phyloP scores from a whole-genome alignment of 2,797 vertebrate species.

The Protosalanx chinensis region DNA sequence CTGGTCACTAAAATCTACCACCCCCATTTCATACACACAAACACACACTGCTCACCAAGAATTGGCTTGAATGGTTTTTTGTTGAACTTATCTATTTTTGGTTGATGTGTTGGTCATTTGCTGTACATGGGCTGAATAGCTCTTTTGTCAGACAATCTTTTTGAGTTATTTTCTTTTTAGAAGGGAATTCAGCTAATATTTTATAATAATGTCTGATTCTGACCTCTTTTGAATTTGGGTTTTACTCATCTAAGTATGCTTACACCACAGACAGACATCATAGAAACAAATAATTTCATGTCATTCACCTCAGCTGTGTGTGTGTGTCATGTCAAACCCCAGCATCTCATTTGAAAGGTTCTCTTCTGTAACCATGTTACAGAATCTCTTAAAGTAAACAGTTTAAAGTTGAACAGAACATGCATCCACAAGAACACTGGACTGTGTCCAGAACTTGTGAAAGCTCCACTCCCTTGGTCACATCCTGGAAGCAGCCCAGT shows the following conservation, averaged over 20 bases:
- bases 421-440: slow-evolving; percentile 21
- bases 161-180: no score
- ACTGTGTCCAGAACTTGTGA: slow-evolving; percentile 38
- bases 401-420: slow-evolving; percentile 22
- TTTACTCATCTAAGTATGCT: no score
- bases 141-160: no score
- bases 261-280: no score
- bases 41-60: neutral
- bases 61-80: neutral
- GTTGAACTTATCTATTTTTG: neutral
- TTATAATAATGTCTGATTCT: no score
- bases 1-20: neutral
- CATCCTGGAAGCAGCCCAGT: slow-evolving; percentile 33
- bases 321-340: no score
- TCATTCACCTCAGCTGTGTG: no score
- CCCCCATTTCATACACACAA: neutral
- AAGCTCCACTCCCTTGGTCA: slow-evolving; percentile 33
- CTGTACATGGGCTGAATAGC: no score
- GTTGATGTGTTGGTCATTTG: neutral
- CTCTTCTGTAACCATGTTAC: neutral
- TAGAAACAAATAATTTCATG: no score
- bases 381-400: slow-evolving; percentile 25
- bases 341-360: no score
- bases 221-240: no score
- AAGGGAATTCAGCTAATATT: no score